Evolutionary conservation across 2,888 invertebrate species (phyloP), one percentile per base, ranked within the genome.

Genomic region (Tyria jacobaeae): DNA sequence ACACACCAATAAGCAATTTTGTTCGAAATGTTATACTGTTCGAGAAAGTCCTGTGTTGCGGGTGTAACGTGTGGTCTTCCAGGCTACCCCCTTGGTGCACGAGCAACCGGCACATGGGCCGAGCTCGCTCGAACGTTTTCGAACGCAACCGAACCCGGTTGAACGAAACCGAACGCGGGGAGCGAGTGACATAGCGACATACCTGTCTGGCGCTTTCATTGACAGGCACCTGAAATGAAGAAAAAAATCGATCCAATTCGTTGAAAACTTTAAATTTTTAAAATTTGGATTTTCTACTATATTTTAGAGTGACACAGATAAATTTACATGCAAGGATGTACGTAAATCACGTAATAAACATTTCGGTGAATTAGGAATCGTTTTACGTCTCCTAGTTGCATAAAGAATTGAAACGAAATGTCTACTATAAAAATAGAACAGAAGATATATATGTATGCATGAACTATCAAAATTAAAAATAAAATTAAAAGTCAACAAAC

Each of bases 121-220:
- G 87, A 88, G 86, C 87, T 80, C 86, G 87, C 86, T 85, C 89
- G 90, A 87, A 86, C 89, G 87, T 85, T 85, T 84, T 86, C 90
- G 89, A 90, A 90, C 89, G 89, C 80, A 84, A 90, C 90, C 90
- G 89, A 91, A 89, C 86, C 83, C 89, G 89, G 89, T 88, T 89
- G 90, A 91, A 89, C 88, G 91, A 88, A 88, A 92, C 86, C 87
- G 89, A 91, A 89, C 86, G 90, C 88, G 87, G 84, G 84, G 83
- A 80, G 87, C 86, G 87, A 89, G 83, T 86, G 88, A 90, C 85
- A 85, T 90, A 91, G 91, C 86, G 90, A 94, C 94, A 95, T 95
- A 95, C 95, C 95, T 95, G 95, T 95, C 95, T 94, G 95, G 95
- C 95, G 95, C 96, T 95, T 95, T 95, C 95, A 95, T 95, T 95